Base-by-base conservation (phyloP, 1,140 invertebrate species). In the Triops longicaudatus region DNA sequence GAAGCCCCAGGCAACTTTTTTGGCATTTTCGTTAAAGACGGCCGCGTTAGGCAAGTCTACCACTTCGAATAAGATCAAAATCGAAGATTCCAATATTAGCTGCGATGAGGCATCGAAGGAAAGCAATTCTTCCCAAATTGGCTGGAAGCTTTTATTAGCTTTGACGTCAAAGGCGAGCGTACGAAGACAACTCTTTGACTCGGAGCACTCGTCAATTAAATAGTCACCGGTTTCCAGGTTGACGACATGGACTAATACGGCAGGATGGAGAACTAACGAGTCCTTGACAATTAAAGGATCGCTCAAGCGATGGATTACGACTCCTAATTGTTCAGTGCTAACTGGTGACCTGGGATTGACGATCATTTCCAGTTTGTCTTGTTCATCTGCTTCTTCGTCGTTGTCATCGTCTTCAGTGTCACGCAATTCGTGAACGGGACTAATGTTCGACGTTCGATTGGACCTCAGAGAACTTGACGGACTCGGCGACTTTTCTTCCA, bases 201-300 rank as follows among this genome's bases (percentile, higher is more conserved):
- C 22, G 3, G 37, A 42, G 44, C 22, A 44, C 17, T 75, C 28
- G 22, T 75, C 63, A 3, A 26, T 27, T 27, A 75, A 22, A 41
- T 44, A 75, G 26, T 63, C 42, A n/a, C 74, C 74, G 0, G 74
- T 75, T 26, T 75, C 63, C 26, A 26, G 31, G 63, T 28, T n/a
- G 22, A 75, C 74, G 26, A 63, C 41, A 75, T 75, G 74, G 74
- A 75, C 26, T 26, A 75, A 43, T 5, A 75, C 42, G 31, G 43
- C 14, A 6, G 74, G 74, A 27, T 75, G 43, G 12, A 26, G 43
- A 28, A 26, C 43, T n/a, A 63, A n/a, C 17, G 43, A 26, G 43
- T 75, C 74, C 3, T 50, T 63, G 50, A 22, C 50, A 63, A 63
- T 63, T 22, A 63, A 22, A 11, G 50, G 50, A 63, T 63, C 50